A percentile compares a stretch with the other conserved stretches of the same genome.
Evolutionary conservation across 2,888 invertebrate genomes (phyloP).

Genomic region (Leptinotarsa tumamoca): DNA sequence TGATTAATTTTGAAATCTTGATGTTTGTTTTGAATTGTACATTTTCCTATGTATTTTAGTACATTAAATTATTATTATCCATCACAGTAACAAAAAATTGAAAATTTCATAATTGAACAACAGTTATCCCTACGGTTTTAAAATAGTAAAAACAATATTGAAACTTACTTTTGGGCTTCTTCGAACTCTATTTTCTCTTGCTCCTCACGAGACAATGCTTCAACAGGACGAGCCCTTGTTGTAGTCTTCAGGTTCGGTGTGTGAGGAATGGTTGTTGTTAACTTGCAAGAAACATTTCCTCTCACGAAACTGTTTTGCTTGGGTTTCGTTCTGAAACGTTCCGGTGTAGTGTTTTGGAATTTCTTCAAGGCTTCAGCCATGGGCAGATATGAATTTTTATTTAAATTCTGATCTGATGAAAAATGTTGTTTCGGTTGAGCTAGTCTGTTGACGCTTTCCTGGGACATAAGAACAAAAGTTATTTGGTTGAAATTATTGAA

Average conservation of each 20-base stretch:
- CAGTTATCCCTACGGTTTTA: too few species aligned
- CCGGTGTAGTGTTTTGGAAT: slow-evolving; percentile 70
- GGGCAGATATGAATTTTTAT: slow-evolving; percentile 62
- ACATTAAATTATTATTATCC: too few species aligned
- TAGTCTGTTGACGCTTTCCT: slow-evolving; percentile 50
- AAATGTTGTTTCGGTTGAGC: slow-evolving; percentile 52
- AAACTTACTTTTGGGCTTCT: slow-evolving; percentile 71
- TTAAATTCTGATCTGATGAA: slow-evolving; percentile 47
- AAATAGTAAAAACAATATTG: not conserved
- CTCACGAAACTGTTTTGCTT: slow-evolving; percentile 19
- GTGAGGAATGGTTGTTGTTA: slow-evolving; percentile 66
- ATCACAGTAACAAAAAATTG: too few species aligned
- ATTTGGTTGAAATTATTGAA: not conserved
- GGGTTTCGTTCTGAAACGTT: slow-evolving; percentile 66
- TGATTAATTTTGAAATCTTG: too few species aligned
- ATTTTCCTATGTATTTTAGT: too few species aligned
- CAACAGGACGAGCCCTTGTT: slow-evolving; percentile 69
- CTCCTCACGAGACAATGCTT: slow-evolving; percentile 72
- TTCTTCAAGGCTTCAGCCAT: slow-evolving; percentile 70
- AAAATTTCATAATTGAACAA: too few species aligned
- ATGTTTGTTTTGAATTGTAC: too few species aligned
- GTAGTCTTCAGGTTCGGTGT: slow-evolving; percentile 71
- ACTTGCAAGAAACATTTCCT: slow-evolving; percentile 16
- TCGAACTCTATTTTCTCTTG: slow-evolving; percentile 74
- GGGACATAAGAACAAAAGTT: not conserved